phyloP scores from a whole-genome alignment of 1,140 invertebrate genomes.

The Olivierus martensii region DNA sequence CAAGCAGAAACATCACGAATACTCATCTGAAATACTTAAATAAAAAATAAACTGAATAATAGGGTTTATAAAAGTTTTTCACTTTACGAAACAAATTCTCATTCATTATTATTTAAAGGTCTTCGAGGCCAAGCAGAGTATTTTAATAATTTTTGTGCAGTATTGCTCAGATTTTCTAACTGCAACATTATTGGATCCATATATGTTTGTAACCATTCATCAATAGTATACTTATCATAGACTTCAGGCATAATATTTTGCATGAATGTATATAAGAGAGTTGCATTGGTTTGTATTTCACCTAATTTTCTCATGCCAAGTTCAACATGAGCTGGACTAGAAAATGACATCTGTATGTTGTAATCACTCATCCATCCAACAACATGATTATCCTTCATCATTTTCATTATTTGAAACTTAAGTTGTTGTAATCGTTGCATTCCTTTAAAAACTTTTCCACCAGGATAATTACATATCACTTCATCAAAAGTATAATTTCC shows the following conservation, averaged over 20 bases:
- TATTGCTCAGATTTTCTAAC: conserved; percentile 37
- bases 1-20: too few species aligned
- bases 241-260: conserved; percentile 45
- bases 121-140: conserved; percentile 40
- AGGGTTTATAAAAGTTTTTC: too few species aligned
- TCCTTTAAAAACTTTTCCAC: conserved; percentile 31
- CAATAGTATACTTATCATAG: conserved; percentile 55
- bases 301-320: conserved; percentile 44
- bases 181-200: conserved; percentile 39
- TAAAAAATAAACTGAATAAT: too few species aligned
- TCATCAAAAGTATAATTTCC: conserved; percentile 31
- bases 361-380: conserved; percentile 64
- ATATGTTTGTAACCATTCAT: conserved; percentile 58
- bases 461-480: too few species aligned
- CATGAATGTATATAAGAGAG: conserved; percentile 26
- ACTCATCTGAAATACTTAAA: too few species aligned
- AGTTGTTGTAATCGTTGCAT: conserved; percentile 18
- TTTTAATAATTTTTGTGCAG: conserved; percentile 34
- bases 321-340: conserved; percentile 36
- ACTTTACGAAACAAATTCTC: too few species aligned
- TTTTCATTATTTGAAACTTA: conserved; percentile 13
- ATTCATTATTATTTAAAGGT: conserved; percentile 27
- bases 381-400: conserved; percentile 37
- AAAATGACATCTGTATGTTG: conserved; percentile 57
- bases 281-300: conserved; percentile 44